These are phyloP conservation scores for Plagodis pulveraria DNA, from an alignment of 2,888 invertebrate genomes.

Conservation along the genomic window DNA sequence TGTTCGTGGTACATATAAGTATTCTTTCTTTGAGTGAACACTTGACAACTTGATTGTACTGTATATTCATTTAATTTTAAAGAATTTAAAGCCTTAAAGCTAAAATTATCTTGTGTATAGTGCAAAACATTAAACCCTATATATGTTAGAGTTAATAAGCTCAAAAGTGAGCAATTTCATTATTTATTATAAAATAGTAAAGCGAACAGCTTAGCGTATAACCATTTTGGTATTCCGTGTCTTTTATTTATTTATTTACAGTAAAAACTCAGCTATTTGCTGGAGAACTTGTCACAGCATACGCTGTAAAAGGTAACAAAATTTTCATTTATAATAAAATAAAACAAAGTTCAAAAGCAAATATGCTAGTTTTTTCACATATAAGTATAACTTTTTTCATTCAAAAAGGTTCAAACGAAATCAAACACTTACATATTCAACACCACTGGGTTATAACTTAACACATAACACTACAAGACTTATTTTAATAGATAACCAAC, in stretches of 20 bases:
- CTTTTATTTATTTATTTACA: background rate
- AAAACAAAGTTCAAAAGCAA: conserved; percentile 2
- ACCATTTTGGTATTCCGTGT: background rate
- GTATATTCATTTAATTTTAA: conserved; percentile 8
- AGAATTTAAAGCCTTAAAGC: conserved; percentile 8
- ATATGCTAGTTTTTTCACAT: background rate
- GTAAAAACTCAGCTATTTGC: background rate
- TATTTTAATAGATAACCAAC: no score
- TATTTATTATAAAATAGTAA: conserved; percentile 18
- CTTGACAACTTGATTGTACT: background rate
- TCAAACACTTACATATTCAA: background rate
- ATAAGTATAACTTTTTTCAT: no score
- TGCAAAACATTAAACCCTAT: conserved; percentile 31
- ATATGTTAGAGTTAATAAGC: conserved; percentile 28
- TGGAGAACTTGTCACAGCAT: no score
- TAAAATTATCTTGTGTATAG: conserved; percentile 29
- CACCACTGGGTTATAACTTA: no score
- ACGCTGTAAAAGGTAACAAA: background rate
- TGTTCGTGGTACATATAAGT: no score
- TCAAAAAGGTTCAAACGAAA: no score
- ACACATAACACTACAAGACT: no score
- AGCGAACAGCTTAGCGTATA: conserved; percentile 13
- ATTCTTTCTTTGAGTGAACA: no score
- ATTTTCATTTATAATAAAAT: background rate
- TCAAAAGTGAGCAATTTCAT: conserved; percentile 37